These are phyloP conservation scores for Erynnis tages DNA, from an alignment of 2,888 invertebrate genomes.

Conservation along the genomic window DNA sequence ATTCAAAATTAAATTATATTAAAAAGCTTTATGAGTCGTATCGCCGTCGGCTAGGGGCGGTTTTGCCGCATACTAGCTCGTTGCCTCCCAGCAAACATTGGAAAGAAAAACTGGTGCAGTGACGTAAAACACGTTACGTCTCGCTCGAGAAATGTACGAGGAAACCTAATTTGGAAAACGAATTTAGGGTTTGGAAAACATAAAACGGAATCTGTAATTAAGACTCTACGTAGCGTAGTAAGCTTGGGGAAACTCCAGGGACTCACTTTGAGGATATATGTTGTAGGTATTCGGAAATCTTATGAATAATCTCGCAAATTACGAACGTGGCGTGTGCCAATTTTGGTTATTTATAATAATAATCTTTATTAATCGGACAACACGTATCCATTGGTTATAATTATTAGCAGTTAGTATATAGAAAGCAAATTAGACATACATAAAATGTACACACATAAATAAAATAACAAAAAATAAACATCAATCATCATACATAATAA, in stretches of 20 bases:
- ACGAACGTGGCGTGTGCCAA: no score
- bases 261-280: no score
- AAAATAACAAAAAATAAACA: no score
- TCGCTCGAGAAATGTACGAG: not conserved
- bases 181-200: not conserved
- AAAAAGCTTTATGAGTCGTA: not conserved
- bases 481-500: no score
- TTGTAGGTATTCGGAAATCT: no score
- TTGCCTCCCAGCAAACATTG: not conserved
- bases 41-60: not conserved
- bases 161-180: slow-evolving; percentile 3
- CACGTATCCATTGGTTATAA: no score
- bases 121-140: slow-evolving; percentile 7
- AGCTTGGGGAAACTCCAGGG: not conserved
- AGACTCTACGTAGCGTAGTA: not conserved
- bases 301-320: no score
- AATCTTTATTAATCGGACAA: no score
- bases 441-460: no score
- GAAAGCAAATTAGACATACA: no score
- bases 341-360: no score
- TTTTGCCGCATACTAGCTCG: not conserved
- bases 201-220: not conserved
- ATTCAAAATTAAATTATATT: not conserved
- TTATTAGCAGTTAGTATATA: no score
- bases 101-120: slow-evolving; percentile 2